Base-by-base conservation (phyloP, 1,140 invertebrate genomes). In the Bicyclus anynana region DNA sequence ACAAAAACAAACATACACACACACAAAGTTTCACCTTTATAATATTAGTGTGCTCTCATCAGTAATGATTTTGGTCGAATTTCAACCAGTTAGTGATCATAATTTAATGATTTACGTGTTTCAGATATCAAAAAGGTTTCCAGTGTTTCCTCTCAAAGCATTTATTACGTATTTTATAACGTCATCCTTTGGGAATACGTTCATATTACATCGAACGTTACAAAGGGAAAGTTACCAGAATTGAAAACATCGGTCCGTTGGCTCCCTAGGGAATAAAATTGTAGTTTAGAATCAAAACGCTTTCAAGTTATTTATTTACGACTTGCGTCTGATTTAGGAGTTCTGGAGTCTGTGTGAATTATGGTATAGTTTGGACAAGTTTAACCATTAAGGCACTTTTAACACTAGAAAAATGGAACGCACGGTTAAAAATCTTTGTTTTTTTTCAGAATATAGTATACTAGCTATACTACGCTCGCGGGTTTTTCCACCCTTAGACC, bases 261-360 rank as follows among this genome's bases (percentile, higher is more conserved):
- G 16, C 9, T 17, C 37, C 16, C 5, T 2, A 17, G 37, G 37
- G 37, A 40, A 40, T 40, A 17, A 17, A 40, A 40, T 40, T 17
- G 37, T 40, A 40, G 37, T 40, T 40, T 40, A 5, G 37, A 40
- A 5, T 40, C 37, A 40, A 40, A 40, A 13, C 29, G 48, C 29
- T 52, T 33, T 59, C 52, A 57, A 58, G 38, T 65, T 61, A 65
- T 65, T 65, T 65, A 54, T 65, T 65, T 60, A 58, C 54, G 44
- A 21, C 26, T 21, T 12, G 56, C 23, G 48, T 27, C 42, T 54
- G 53, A 48, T 59, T 59, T 48, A 47, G 57, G 26, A 29, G 20
- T 14, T 27, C 27, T 18, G 18, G 18, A 40, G 50, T 57, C 44
- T 47, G 49, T 42, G 42, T 62, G 53, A 57, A 47, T 53, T 57